These are phyloP conservation scores for Zoroaster sp. DNA, from an alignment of 53 echinoderm and acorn worm species.

Conservation along the genomic window DNA sequence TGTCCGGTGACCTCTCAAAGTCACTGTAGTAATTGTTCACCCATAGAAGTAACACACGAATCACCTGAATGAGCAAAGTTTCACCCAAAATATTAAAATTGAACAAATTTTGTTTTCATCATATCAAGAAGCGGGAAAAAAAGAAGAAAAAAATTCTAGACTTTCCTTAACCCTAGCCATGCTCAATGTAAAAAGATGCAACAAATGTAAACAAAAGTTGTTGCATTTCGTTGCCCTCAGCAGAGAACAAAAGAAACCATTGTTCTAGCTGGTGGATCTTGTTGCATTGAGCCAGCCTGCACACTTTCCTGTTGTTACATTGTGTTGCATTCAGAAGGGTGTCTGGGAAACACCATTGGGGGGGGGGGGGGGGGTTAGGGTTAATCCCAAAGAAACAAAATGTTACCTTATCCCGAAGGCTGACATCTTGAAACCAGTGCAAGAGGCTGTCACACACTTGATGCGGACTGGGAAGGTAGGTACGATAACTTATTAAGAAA, in stretches of 20 bases:
- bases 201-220: no score
- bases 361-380: no score
- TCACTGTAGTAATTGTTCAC: slow-evolving; percentile 99
- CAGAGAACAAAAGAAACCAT: no score
- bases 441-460: slow-evolving; percentile 79
- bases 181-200: no score
- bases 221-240: no score
- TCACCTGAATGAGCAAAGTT: slow-evolving; percentile 74
- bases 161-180: neutral
- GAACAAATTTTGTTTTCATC: no score
- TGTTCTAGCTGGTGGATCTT: no score
- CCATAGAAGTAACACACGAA: slow-evolving; percentile 92
- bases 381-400: neutral
- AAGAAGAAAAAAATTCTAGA: neutral
- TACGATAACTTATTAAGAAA: slow-evolving; percentile 92
- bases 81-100: no score
- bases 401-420: slow-evolving; percentile 87
- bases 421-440: slow-evolving; percentile 89
- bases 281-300: no score
- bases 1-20: slow-evolving; percentile 93
- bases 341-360: no score
- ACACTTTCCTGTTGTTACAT: no score
- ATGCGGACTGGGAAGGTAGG: slow-evolving; percentile 82
- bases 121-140: neutral
- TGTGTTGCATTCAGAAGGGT: no score